Evolutionary conservation across 2,113 vertebrate species (phyloP).

Genomic region (Carettochelys insculpta): DNA sequence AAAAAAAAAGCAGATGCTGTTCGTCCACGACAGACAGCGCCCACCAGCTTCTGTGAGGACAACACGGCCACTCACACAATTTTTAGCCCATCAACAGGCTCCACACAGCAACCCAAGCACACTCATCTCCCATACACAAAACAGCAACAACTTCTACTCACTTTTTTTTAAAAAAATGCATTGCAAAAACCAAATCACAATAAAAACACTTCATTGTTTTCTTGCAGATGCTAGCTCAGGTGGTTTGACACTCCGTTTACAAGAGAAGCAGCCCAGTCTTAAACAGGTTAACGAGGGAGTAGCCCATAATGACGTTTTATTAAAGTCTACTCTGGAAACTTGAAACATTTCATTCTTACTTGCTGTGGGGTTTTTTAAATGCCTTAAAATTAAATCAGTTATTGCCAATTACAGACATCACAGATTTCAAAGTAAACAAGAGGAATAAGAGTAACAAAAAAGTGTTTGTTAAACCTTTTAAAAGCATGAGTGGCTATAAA

Average conservation of each 20-base stretch:
- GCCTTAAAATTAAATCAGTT: not conserved
- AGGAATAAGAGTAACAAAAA: not conserved
- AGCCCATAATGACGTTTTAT: not conserved
- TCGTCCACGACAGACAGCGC: not conserved
- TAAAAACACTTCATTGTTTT: not conserved
- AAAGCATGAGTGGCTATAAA: not conserved
- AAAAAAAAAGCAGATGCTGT: not conserved
- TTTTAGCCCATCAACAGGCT: not conserved
- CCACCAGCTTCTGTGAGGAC: not conserved
- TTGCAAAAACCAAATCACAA: not conserved
- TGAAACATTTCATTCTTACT: not conserved
- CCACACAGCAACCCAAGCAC: not conserved
- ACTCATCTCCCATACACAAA: not conserved
- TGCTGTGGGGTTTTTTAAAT: not conserved
- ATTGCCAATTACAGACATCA: not conserved
- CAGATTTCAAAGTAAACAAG: not conserved
- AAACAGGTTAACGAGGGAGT: not conserved
- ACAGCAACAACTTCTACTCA: not conserved
- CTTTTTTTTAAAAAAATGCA: not conserved
- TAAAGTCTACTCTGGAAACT: not conserved
- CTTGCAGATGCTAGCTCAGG: not conserved
- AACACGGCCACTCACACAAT: too few species aligned
- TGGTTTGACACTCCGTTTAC: not conserved
- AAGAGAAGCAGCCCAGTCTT: not conserved
- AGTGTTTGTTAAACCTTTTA: not conserved